Evolutionary conservation across 2,888 invertebrate genomes (phyloP), one percentile per base, ranked within the genome.

Genomic region (Cephus runcator): DNA sequence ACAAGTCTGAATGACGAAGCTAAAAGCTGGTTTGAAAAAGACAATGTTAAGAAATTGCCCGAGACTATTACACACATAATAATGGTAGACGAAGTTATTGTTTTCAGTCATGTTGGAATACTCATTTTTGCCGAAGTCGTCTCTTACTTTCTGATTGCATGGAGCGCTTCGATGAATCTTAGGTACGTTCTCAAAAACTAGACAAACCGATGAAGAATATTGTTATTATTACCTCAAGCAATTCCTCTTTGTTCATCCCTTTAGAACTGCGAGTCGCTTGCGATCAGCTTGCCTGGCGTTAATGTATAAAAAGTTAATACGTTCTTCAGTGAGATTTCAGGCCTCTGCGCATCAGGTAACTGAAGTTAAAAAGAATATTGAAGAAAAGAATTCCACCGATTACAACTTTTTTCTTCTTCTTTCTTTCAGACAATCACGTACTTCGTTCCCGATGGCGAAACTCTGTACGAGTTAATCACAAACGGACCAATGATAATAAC

Each of bases 381-480:
- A 40, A 40, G 15, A 15, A 6, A 30, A 71, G 31, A 15, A 31
- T 73, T 23, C 2, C 56, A 31, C 30, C 34, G 11, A 76, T 12
- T 35, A 36, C 77, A 12, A 33, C 56, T 56, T 36, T 88, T 88
- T 69, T 87, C 93, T 93, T 33, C 83, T 93, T 75, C 93, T 85
- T 85, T 93, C 73, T 93, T 93, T 75, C 82, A 87, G 86, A 87
- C 84, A 40, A 82, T 87, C 79, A 87, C 86, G 30, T 87, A 87
- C 79, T 86, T 85, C 83, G 92, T 93, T 73, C 93, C 93, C 83
- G 93, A 94, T 85, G 92, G 93, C 56, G 92, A 92, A 83, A 90
- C 93, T 31, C 88, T 94, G 15, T 93, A 92, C 86, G 93, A 93
- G 79, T 91, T 93, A 78, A 91, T 92, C 15, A 88, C 92, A 31